Conservation (phyloP, 1,140 invertebrate species). For the Heliothis subflexa region DNA sequence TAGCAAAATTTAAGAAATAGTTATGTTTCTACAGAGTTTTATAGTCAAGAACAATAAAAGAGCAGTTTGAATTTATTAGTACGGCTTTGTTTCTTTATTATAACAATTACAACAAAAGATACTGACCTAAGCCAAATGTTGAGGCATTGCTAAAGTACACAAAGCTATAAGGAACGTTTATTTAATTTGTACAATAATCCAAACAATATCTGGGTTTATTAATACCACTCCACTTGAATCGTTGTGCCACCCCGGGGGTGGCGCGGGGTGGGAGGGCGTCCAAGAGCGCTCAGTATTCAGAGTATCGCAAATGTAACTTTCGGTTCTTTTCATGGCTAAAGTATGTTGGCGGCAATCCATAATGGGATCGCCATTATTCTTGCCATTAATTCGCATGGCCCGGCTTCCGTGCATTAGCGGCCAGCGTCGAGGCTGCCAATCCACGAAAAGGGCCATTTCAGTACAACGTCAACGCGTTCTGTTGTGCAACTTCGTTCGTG, state of each 20-base stretch:
- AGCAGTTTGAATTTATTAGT: neutral
- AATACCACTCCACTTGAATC: constrained; percentile 61
- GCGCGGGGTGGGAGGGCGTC: constrained; percentile 59
- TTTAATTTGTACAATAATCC: constrained; percentile 44
- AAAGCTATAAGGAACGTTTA: constrained; percentile 42
- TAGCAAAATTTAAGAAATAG: constrained; percentile 2
- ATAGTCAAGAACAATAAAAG: constrained; percentile 6
- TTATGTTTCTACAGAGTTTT: neutral
- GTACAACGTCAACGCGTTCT: constrained; percentile 68
- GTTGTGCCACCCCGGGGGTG: constrained; percentile 60
- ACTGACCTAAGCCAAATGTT: constrained; percentile 24
- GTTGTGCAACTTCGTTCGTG: constrained; percentile 37
- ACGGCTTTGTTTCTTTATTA: neutral
- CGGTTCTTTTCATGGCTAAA: constrained; percentile 86
- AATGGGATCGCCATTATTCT: constrained; percentile 86
- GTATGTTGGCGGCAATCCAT: constrained; percentile 86
- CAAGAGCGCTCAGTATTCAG: constrained; percentile 83
- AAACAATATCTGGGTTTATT: constrained; percentile 43
- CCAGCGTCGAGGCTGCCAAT: constrained; percentile 77
- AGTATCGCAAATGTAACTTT: constrained; percentile 87
- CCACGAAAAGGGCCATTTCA: constrained; percentile 68
- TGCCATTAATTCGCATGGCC: constrained; percentile 85
- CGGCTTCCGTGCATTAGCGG: constrained; percentile 85
- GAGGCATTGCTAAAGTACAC: constrained; percentile 31
- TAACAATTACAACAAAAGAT: constrained; percentile 29